Base-by-base conservation (phyloP, 2,888 invertebrate genomes). In the Philopedon plagiatum region DNA sequence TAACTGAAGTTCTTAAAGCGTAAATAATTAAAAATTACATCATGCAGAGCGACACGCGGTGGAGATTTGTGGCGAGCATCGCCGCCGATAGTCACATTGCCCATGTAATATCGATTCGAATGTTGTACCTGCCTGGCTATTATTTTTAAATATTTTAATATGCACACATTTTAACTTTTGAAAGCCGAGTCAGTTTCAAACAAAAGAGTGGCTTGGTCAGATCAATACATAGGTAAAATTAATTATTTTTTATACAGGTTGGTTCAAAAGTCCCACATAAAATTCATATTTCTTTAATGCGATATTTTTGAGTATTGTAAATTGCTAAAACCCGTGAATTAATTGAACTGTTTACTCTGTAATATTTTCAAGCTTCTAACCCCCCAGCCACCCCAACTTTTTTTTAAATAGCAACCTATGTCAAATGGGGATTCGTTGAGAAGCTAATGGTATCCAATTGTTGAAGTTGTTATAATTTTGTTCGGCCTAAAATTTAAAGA, bases 131-230 rank as follows among this genome's bases (percentile, higher is more conserved):
- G 18, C 49, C 49, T 49, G 13, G 15, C 51, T 29, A 51, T 51
- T 51, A 51, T 51, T 51, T 51, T 51, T 51, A 26, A 51, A 51
- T 51, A 51, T 51, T 51, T 51, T 51, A 51, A 51, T 1, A 7
- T 51, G 26, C 46, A 46, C 5, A 46, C 46, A 46, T 29, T 51
- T 29, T 51, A 26, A 51, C 51, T 26, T 51, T 29, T 29, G 15
- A 29, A 51, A 13, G 23, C 29, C 51, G 15, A 5, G 49, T 49
- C 11, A 29, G 15, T 29, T 51, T 8, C 13, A 7, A 29, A 29
- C 29, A 29, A 51, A 13, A 15, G 15, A 51, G 13, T 13, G 29
- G 8, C 5, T 13, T 15, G 13, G 15, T 15, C 51, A 29, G 51
- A 51, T 51, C 51, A 9, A 51, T 51, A 51, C 51, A 51, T 11